phyloP scores from a whole-genome alignment of 2,888 invertebrate genomes.

The Lordiphosa fenestrarum region DNA sequence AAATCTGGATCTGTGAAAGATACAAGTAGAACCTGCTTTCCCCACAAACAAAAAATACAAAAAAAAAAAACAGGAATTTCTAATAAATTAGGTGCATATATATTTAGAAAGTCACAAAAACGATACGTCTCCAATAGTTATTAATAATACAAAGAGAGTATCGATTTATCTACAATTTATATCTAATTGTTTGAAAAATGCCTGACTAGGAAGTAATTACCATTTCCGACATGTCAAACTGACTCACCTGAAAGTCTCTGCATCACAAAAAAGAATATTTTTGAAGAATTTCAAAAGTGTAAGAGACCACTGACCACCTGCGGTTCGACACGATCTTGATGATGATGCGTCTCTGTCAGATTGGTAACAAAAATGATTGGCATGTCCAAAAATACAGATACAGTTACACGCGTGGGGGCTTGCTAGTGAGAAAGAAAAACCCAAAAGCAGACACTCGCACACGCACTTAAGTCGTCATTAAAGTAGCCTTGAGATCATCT shows the following conservation, averaged over 20 bases:
- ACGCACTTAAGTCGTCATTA: constrained; percentile 20
- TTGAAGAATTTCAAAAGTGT: too few species aligned
- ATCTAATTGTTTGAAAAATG: too few species aligned
- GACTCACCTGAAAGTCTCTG: too few species aligned
- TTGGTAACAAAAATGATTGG: constrained; percentile 7
- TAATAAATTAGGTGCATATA: too few species aligned
- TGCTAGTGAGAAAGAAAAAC: not conserved
- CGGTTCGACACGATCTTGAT: constrained; percentile 9
- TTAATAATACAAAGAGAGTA: too few species aligned
- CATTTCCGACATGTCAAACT: too few species aligned
- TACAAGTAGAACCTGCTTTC: constrained; percentile 47
- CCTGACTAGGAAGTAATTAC: too few species aligned
- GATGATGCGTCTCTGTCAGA: not conserved
- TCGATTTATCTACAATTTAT: too few species aligned
- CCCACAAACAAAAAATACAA: constrained; percentile 13
- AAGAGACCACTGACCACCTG: constrained; percentile 9
- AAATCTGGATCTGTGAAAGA: constrained; percentile 23
- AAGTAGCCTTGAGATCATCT: constrained; percentile 46
- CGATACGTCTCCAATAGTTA: too few species aligned
- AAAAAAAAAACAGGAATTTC: constrained; percentile 34
- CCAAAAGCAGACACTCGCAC: not conserved
- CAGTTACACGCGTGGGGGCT: constrained; percentile 51
- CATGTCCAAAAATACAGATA: constrained; percentile 31
- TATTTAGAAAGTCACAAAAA: constrained; percentile 16
- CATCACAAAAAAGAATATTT: too few species aligned